These are phyloP conservation scores for Morinoia aosen DNA, from an alignment of 2,888 invertebrate species.

Conservation along the genomic window DNA sequence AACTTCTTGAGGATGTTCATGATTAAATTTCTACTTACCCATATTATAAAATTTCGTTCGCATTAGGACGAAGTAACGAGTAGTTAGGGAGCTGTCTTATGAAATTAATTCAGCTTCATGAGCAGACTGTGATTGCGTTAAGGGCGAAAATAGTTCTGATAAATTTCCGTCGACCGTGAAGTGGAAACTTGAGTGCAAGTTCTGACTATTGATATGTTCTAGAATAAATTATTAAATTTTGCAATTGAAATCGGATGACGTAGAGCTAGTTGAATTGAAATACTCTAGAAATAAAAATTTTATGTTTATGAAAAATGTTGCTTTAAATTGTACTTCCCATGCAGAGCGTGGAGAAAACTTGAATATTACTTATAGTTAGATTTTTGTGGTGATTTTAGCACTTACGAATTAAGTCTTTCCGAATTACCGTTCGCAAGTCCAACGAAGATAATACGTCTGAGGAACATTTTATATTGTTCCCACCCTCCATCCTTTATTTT, in stretches of 20 bases:
- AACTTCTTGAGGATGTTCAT: conserved; percentile 4
- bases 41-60: background rate
- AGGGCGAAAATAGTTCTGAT: background rate
- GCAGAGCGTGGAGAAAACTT: too few relatives aligned
- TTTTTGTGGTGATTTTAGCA: too few relatives aligned
- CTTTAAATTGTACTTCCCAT: too few relatives aligned
- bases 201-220: background rate
- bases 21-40: background rate
- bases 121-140: background rate
- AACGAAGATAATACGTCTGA: too few relatives aligned
- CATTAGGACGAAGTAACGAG: conserved; percentile 1
- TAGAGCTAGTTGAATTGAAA: too few relatives aligned
- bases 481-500: too few relatives aligned
- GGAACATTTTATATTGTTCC: too few relatives aligned
- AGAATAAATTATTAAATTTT: background rate
- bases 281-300: too few relatives aligned
- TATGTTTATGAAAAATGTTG: too few relatives aligned
- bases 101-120: background rate
- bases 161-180: background rate
- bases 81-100: background rate
- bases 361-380: too few relatives aligned
- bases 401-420: too few relatives aligned
- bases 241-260: background rate
- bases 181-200: background rate
- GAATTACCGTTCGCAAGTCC: too few relatives aligned